Evolutionary conservation across 2,888 invertebrate species (phyloP).

Genomic region (Lissonota sp.): DNA sequence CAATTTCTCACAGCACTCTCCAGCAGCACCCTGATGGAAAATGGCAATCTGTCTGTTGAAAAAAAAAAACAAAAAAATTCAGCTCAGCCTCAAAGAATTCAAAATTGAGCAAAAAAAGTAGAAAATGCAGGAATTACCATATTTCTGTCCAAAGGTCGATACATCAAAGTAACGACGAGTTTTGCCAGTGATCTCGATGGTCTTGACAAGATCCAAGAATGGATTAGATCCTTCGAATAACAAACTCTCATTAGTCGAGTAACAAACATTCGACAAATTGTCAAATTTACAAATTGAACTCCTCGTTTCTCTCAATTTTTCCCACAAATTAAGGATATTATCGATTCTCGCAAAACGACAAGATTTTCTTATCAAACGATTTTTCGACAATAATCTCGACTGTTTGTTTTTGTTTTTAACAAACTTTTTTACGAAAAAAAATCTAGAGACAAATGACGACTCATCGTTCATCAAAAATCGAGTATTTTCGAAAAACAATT

Average conservation of each 20-base stretch:
- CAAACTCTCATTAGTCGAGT: conserved; percentile 1
- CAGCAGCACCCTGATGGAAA: conserved; percentile 95
- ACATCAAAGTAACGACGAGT: conserved; percentile 93
- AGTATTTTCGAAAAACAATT: too few species aligned
- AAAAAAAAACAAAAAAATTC: conserved; percentile 45
- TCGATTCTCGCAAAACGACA: neutral
- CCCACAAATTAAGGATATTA: neutral
- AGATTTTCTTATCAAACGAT: neutral
- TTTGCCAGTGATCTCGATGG: conserved; percentile 86
- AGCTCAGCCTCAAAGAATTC: neutral
- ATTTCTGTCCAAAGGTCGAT: conserved; percentile 89
- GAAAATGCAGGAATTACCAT: conserved; percentile 87
- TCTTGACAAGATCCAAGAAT: conserved; percentile 87
- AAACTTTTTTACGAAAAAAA: too few species aligned
- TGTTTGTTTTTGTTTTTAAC: too few species aligned
- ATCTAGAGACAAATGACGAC: too few species aligned
- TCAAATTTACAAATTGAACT: conserved; percentile 2
- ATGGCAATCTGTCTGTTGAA: conserved; percentile 91
- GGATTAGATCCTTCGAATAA: conserved; percentile 86
- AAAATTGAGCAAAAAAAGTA: conserved; percentile 52
- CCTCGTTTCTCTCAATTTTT: neutral
- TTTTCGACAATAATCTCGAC: neutral
- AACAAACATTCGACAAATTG: neutral
- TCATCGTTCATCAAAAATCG: too few species aligned
- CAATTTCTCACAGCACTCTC: conserved; percentile 98